Base-by-base conservation (phyloP, 2,888 invertebrate genomes). In the Pantelozetes paolii region DNA sequence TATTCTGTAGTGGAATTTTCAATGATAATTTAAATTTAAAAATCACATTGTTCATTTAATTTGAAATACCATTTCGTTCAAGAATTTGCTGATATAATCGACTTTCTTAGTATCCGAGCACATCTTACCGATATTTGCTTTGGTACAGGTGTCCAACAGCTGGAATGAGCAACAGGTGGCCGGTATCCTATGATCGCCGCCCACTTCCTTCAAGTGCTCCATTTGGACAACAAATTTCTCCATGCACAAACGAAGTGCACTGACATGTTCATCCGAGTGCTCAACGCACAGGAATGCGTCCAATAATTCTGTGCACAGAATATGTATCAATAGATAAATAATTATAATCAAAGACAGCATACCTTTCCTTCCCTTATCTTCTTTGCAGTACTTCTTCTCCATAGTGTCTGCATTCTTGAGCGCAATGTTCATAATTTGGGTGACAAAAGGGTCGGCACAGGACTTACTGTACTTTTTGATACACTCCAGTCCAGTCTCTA, bases 191-290 rank as follows among this genome's bases (percentile, higher is more conserved):
- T 64, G 64, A 18, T 64, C 64, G 6, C 64, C 64, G 6, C n/a
- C 9, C 6, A 64, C 64, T 1, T 32, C 20, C 5, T 23, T 30
- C 64, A 64, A 36, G 40, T 64, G 36, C n/a, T 64, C 64, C 36
- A 36, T 36, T 20, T 64, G 64, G 6, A 64, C 64, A n/a, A 64
- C n/a, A 36, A 36, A 64, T 18, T 64, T 64, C 3, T 32, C 64
- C 36, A 64, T 64, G n/a, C 64, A 64, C n/a, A 64, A 6, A 5
- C 36, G 32, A 2, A 64, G 28, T 1, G n/a, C n/a, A 30, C 1
- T 11, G 36, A 64, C 1, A 1, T 59, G 6, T 5, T 59, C 30
- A 1, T 64, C 36, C 9, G 36, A 2, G 3, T 64, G 30, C 15
- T 36, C 20, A 2, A 13, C 18, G 11, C 64, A 36, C n/a, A n/a